Conservation (phyloP, 2,888 invertebrate genomes). For the Hipparchia semele region DNA sequence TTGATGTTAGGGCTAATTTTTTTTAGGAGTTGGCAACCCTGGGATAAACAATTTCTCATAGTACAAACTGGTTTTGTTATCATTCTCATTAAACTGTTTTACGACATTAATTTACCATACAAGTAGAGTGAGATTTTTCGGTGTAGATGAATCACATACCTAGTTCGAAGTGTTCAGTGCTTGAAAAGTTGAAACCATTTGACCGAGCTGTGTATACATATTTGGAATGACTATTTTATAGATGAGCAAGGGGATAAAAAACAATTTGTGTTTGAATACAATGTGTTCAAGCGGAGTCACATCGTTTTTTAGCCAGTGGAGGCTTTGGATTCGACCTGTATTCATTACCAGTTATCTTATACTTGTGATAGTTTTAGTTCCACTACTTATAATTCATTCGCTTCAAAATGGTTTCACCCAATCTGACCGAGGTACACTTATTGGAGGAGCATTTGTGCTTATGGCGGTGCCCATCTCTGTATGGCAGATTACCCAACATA, state of each 20-base stretch:
- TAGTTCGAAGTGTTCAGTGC: neutral
- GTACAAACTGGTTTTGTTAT: neutral
- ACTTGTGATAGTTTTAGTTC: constrained; percentile 92
- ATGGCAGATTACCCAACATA: constrained; percentile 97
- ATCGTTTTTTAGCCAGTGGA: constrained; percentile 85
- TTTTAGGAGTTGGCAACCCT: neutral
- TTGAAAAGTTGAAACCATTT: neutral
- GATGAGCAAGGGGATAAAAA: constrained; percentile 2
- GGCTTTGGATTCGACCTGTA: constrained; percentile 94
- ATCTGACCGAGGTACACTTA: constrained; percentile 90
- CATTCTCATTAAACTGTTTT: neutral
- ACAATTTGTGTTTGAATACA: constrained; percentile 38
- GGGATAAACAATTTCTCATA: neutral
- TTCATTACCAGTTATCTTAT: constrained; percentile 91
- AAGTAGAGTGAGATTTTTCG: constrained; percentile 7
- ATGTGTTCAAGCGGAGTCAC: constrained; percentile 70
- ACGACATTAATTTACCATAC: neutral
- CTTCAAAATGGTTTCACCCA: constrained; percentile 90
- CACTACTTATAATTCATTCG: constrained; percentile 91
- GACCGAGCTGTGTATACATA: neutral
- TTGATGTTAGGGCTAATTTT: no score
- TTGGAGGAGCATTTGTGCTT: constrained; percentile 96
- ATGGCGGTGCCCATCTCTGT: constrained; percentile 95
- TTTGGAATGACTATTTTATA: no score
- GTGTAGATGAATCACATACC: constrained; percentile 17